Conservation (phyloP, 2,888 invertebrate genomes). For the Dicranocentrus wangi region DNA sequence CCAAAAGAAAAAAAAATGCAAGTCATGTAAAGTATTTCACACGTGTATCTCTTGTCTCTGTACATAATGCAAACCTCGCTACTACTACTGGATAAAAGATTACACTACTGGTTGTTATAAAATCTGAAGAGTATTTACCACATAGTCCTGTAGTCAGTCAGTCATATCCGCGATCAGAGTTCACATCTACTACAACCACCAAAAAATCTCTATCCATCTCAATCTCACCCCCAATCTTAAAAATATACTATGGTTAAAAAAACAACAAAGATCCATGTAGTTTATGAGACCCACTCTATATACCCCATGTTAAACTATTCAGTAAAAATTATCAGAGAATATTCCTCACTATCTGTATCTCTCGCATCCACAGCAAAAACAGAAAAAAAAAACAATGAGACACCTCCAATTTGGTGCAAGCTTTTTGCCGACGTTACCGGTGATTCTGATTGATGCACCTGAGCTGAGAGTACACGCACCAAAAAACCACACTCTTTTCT, state of each 20-base stretch:
- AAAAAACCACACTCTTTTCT: too few species aligned
- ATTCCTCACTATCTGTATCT: too few species aligned
- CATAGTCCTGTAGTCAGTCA: conserved; percentile 27
- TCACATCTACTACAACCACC: conserved; percentile 1
- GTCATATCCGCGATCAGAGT: conserved; percentile 40
- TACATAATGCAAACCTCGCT: conserved; percentile 21
- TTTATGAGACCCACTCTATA: conserved; percentile 16
- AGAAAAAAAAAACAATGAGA: too few species aligned
- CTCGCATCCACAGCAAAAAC: too few species aligned
- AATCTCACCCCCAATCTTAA: background rate
- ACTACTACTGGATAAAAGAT: conserved; percentile 7
- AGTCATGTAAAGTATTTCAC: conserved; percentile 43
- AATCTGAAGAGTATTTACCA: conserved; percentile 9
- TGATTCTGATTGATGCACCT: too few species aligned
- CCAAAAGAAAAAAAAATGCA: conserved; percentile 33
- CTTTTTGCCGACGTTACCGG: too few species aligned
- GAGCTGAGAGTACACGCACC: too few species aligned
- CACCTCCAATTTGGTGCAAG: too few species aligned
- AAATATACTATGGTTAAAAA: background rate
- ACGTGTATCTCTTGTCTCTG: conserved; percentile 30
- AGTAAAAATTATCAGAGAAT: background rate
- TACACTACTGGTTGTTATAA: conserved; percentile 34
- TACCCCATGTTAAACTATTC: background rate
- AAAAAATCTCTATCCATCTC: background rate
- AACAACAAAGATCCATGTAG: background rate